These are phyloP conservation scores for Aplysina aerophoba DNA, from an alignment of 37 sponge, comb jelly and placozoan species.

Conservation along the genomic window DNA sequence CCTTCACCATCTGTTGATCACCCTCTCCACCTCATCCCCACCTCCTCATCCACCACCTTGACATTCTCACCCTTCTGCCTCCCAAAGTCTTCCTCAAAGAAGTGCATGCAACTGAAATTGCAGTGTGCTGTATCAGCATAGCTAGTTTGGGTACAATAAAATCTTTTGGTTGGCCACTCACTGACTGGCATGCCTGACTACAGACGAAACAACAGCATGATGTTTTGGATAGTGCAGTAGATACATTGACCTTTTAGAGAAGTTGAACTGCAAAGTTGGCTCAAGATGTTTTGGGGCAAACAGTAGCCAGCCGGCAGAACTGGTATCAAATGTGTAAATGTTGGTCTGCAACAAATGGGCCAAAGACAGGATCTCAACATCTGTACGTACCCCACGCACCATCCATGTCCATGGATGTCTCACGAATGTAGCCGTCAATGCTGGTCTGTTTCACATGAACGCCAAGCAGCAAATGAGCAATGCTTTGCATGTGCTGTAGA, in stretches of 20 bases:
- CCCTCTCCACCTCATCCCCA: too few species aligned
- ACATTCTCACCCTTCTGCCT: too few species aligned
- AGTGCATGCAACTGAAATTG: too few species aligned
- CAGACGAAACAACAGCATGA: background rate
- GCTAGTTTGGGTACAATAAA: too few species aligned
- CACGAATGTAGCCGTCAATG: background rate
- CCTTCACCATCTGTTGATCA: too few species aligned
- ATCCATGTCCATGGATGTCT: background rate
- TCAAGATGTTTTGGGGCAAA: background rate
- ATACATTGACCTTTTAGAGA: background rate
- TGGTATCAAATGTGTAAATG: background rate
- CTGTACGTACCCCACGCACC: slow-evolving; percentile 18
- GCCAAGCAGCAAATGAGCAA: background rate
- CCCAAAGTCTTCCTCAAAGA: too few species aligned
- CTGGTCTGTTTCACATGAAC: background rate
- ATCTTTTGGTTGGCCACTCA: too few species aligned
- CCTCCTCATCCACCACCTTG: too few species aligned
- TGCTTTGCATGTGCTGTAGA: slow-evolving; percentile 15
- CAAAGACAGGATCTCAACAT: slow-evolving; percentile 1
- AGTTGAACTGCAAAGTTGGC: background rate
- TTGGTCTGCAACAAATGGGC: slow-evolving; percentile 31
- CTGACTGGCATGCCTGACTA: too few species aligned
- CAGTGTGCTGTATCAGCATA: too few species aligned
- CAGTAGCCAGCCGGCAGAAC: background rate
- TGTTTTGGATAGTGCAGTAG: background rate